Base-by-base conservation (phyloP, 2,797 vertebrate genomes). In the Enteromius argenteus region DNA sequence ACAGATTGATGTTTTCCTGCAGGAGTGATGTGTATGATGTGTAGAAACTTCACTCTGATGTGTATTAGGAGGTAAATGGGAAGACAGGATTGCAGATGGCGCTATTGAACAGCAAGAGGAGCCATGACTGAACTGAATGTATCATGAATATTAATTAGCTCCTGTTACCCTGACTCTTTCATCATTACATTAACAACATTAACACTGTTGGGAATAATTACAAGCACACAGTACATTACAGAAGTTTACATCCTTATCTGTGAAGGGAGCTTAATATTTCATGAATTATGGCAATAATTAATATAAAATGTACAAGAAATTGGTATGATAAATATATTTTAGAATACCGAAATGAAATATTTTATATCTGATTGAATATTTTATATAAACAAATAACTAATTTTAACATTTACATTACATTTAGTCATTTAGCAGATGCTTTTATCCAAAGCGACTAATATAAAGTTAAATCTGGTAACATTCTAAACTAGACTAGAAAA, bases 91-190 rank as follows among this genome's bases (percentile, higher is more conserved):
- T 56, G 35, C 68, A 90, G 89, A 78, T 86, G 89, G 86, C 87
- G 87, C 89, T 85, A 44, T 86, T 86, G 64, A 86, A 90, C 87
- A 87, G 62, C 68, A 56, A 85, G 81, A 80, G 13, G 21, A 30
- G 15, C 1, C 0, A 46, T 21, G 21, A 68, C 44, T 39, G 14
- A 30, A 30, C 8, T 44, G 49, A 53, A 27, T 39, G 30, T 53
- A 80, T 69, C 32, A 56, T 69, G 32, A 27, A 80, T 80, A 80
- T 67, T 68, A 51, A 46, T 21, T 35, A 53, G 8, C 27, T 35
- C 46, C 21, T 73, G 72, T 35, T 51, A 51, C 2, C 32, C 19
- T 15, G 21, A 51, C 21, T 80, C 21, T 79, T 53, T 67, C 2
- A 37, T 79, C 30, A 51, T 5, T 46, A 15, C 13, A 51, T 73